A percentile compares a stretch with the other conserved stretches of the same genome.
Conservation (phyloP, 2,888 invertebrate genomes). For the Pammene aurita region DNA sequence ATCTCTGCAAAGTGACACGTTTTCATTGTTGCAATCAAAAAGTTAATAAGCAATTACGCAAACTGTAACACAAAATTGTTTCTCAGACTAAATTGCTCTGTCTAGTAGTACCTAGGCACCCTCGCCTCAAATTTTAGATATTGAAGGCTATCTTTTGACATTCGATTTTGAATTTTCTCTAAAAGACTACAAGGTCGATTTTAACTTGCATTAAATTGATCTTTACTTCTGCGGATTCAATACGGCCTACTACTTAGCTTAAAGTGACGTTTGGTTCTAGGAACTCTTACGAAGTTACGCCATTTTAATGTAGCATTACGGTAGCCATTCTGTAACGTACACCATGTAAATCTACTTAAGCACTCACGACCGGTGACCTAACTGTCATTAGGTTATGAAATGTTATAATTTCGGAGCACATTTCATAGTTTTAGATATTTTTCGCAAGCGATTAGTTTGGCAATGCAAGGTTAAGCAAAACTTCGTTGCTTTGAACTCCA, state of each 20-base stretch:
- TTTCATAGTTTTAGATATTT: conserved; percentile 28
- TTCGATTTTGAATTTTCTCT: neutral
- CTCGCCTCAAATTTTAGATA: conserved; percentile 13
- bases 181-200: neutral
- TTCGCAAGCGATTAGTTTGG: conserved; percentile 37
- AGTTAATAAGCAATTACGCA: conserved; percentile 31
- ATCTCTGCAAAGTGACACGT: too few relatives aligned
- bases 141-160: neutral
- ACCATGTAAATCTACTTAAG: conserved; percentile 27
- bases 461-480: conserved; percentile 24
- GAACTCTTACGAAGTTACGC: neutral
- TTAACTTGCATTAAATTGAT: neutral
- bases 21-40: neutral
- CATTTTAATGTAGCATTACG: neutral
- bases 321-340: conserved; percentile 35
- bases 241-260: neutral
- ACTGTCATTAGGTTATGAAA: conserved; percentile 40
- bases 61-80: conserved; percentile 36
- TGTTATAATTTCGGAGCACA: conserved; percentile 27
- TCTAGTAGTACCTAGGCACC: conserved; percentile 15
- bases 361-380: conserved; percentile 24
- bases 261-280: neutral
- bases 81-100: conserved; percentile 34
- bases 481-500: neutral
- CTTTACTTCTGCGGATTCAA: neutral